A percentile compares a stretch with the other conserved stretches of the same genome.
These are phyloP conservation scores for Ambastaia sidthimunki DNA, from an alignment of 2,797 vertebrate genomes.

Conservation along the genomic window DNA sequence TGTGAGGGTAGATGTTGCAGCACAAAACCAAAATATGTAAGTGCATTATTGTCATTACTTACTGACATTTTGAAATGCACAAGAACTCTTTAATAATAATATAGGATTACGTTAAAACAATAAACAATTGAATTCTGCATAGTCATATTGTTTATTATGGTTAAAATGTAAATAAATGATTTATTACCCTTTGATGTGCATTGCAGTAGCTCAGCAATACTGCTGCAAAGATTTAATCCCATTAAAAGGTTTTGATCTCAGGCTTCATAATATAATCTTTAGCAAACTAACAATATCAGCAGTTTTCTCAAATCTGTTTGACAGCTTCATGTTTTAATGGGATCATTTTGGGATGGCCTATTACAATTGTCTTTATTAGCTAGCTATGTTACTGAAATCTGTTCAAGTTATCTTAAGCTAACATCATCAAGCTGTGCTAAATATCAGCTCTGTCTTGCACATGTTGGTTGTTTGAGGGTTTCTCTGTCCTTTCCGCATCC, in stretches of 20 bases:
- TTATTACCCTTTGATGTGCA: background rate
- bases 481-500: slow-evolving; percentile 21
- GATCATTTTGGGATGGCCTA: slow-evolving; percentile 13
- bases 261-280: background rate
- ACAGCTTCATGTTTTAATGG: background rate
- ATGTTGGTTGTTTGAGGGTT: background rate
- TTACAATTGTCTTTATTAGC: slow-evolving; percentile 9
- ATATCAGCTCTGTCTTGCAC: background rate
- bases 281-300: background rate
- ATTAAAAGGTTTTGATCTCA: background rate
- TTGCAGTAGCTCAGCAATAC: background rate
- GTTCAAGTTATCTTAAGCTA: slow-evolving; percentile 1
- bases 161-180: background rate
- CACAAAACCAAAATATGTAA: background rate
- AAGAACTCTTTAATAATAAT: background rate
- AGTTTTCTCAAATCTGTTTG: no score
- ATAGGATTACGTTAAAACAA: no score
- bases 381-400: background rate
- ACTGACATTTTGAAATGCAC: background rate
- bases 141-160: background rate
- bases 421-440: slow-evolving; percentile 6
- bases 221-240: background rate
- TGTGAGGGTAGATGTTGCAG: background rate
- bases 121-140: background rate
- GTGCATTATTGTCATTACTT: background rate